Evolutionary conservation across 2,888 invertebrate genomes (phyloP).

Genomic region (Eubasilissa splendida): DNA sequence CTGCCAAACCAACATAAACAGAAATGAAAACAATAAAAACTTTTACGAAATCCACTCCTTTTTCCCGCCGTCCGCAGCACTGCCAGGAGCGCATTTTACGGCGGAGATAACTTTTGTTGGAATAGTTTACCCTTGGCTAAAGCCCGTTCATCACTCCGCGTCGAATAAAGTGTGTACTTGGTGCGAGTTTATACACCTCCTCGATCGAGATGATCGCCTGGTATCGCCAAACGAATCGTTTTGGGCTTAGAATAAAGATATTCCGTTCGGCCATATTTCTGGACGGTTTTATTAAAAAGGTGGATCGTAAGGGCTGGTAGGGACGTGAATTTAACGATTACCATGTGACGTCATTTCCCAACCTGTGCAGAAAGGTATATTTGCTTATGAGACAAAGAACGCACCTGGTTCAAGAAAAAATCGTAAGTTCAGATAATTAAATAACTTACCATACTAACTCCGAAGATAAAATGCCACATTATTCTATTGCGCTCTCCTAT

Average conservation of each 20-base stretch:
- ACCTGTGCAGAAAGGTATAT: no score
- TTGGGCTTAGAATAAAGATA: background rate
- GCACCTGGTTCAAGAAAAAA: no score
- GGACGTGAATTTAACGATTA: no score
- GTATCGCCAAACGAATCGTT: conserved; percentile 4
- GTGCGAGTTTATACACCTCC: conserved; percentile 7
- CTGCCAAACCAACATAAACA: conserved; percentile 1
- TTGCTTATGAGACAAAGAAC: no score
- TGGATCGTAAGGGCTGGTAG: background rate
- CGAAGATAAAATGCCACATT: no score
- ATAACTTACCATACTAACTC: no score
- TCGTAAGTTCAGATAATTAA: no score
- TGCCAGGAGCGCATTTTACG: conserved; percentile 33
- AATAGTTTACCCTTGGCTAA: conserved; percentile 38
- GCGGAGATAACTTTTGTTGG: conserved; percentile 34
- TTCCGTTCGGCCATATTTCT: background rate
- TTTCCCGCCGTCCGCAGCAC: background rate
- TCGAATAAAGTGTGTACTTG: conserved; percentile 32
- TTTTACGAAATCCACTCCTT: conserved; percentile 9
- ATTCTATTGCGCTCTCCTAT: no score
- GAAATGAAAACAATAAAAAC: conserved; percentile 30
- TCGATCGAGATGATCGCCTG: conserved; percentile 13
- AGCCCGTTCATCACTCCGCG: conserved; percentile 36
- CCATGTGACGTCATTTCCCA: no score
- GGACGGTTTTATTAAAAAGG: background rate